Percentiles rank a stretch among this genome's conserved stretches.
phyloP scores from a whole-genome alignment of 2,888 invertebrate species.

The Aproaerema taeniolella region DNA sequence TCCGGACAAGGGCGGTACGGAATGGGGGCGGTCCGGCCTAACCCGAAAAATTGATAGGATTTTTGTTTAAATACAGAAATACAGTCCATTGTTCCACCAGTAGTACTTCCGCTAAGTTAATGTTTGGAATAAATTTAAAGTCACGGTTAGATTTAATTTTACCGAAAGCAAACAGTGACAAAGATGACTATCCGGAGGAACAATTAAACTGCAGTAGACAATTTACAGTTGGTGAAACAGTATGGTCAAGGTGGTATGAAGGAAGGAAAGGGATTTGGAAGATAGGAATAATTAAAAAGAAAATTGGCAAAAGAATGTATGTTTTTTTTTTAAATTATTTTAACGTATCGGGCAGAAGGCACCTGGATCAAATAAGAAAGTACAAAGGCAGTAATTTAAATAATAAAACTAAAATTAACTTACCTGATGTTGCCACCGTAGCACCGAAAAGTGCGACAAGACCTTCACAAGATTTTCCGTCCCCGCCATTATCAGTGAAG shows the following conservation, averaged over 20 bases:
- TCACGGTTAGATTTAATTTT: neutral
- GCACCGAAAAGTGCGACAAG: neutral
- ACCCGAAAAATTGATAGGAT: neutral
- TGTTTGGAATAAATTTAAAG: constrained; percentile 10
- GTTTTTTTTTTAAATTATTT: neutral
- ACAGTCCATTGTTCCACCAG: constrained; percentile 19
- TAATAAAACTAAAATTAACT: neutral
- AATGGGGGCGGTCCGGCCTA: too few species aligned
- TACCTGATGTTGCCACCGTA: neutral
- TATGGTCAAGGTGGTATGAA: constrained; percentile 8
- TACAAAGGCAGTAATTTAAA: too few species aligned
- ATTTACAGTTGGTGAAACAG: constrained; percentile 3
- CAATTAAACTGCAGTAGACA: too few species aligned
- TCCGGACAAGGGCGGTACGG: too few species aligned
- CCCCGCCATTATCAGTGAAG: neutral
- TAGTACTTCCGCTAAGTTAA: constrained; percentile 19
- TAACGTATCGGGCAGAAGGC: neutral
- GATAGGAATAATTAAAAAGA: constrained; percentile 3
- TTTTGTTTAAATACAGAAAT: constrained; percentile 23
- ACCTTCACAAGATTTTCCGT: neutral
- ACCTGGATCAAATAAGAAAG: constrained; percentile 7
- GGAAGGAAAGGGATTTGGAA: constrained; percentile 5
- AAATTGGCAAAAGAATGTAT: constrained; percentile 8
- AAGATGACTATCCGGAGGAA: too few species aligned
- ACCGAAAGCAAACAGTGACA: too few species aligned